A percentile compares a stretch with the other conserved stretches of the same genome.
Conservation (phyloP, 2,113 vertebrate genomes). For the Procavia capensis region DNA sequence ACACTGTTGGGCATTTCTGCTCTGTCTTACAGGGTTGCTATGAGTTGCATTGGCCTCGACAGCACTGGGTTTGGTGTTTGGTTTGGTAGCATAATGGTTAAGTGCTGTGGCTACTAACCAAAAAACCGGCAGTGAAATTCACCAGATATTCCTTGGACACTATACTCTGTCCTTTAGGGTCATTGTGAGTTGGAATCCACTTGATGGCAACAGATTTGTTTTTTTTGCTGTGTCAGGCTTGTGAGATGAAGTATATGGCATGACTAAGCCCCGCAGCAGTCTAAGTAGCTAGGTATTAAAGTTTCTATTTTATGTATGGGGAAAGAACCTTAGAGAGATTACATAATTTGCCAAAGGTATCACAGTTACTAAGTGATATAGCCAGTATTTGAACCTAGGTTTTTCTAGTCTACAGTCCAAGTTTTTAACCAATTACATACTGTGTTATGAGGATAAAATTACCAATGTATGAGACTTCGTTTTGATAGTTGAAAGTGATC, state of each 20-base stretch:
- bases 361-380: background rate
- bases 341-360: no score
- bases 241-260: background rate
- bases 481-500: slow-evolving; percentile 8
- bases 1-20: no score
- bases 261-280: background rate
- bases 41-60: no score
- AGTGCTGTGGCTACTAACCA: no score
- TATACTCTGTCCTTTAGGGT: no score
- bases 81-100: no score
- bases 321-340: background rate
- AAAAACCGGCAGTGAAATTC: no score
- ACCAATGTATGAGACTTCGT: background rate
- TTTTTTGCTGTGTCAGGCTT: background rate
- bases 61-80: no score
- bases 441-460: background rate
- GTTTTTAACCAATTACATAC: background rate
- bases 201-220: no score
- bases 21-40: no score
- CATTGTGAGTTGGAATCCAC: no score
- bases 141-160: no score
- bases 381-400: background rate
- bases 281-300: background rate
- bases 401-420: background rate
- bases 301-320: background rate